A percentile compares a stretch with the other conserved stretches of the same genome.
Conservation (phyloP, 2,113 vertebrate species). For the Engraulis encrasicolus region DNA sequence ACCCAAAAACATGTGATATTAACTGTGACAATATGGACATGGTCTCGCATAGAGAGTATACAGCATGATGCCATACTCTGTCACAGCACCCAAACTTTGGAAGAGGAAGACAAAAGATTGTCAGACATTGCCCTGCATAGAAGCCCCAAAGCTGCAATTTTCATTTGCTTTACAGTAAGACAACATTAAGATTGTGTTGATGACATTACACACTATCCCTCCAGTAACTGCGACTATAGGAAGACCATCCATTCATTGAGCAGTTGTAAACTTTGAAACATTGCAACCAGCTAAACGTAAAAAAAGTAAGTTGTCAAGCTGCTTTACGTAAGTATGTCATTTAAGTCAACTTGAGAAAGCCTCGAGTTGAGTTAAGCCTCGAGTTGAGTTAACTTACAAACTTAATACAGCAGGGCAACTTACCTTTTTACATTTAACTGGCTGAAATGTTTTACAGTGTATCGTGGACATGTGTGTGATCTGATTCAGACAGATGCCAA, state of each 20-base stretch:
- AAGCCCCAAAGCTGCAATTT: conserved; percentile 6
- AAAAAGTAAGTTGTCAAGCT: no score
- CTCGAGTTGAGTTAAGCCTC: no score
- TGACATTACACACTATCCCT: background rate
- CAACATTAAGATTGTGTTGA: conserved; percentile 1
- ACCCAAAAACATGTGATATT: background rate
- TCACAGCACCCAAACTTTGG: background rate
- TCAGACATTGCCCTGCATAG: conserved; percentile 1
- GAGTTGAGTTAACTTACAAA: no score
- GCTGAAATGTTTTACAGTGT: no score
- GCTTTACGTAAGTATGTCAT: no score
- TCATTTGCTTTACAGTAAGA: background rate
- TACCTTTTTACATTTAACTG: no score
- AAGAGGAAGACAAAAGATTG: background rate
- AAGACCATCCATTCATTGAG: background rate
- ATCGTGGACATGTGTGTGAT: background rate
- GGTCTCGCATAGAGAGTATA: background rate
- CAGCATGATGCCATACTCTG: background rate
- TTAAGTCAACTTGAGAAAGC: no score
- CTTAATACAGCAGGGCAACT: no score
- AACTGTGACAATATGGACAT: background rate
- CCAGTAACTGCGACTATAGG: background rate
- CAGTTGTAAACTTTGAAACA: no score
- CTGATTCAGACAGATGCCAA: background rate
- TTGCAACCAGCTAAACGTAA: no score